phyloP scores from a whole-genome alignment of 1,140 invertebrate genomes.

The Paralvinella palmiformis region DNA sequence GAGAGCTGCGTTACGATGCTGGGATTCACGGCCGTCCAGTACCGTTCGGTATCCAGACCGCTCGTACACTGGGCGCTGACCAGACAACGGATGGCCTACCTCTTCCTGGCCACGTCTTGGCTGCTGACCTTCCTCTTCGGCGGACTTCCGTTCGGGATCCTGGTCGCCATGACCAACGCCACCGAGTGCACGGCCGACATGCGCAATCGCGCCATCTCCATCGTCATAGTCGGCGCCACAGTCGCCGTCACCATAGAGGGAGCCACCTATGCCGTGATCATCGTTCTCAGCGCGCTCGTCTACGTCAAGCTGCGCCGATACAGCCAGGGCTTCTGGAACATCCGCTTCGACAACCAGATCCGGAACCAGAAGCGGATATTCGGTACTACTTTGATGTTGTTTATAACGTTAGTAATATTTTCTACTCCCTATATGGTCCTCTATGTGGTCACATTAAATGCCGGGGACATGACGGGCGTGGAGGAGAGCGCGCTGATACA shows the following conservation, averaged over 20 bases:
- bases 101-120: constrained; percentile 5
- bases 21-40: constrained; percentile 13
- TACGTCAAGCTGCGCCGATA: constrained; percentile 10
- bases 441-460: constrained; percentile 3
- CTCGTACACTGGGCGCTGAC: not conserved
- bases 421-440: constrained; percentile 12
- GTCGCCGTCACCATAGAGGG: not conserved
- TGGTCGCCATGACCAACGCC: not conserved
- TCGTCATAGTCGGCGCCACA: not conserved
- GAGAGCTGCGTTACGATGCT: constrained; percentile 11
- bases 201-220: not conserved
- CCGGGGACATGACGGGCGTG: not conserved
- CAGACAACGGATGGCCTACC: not conserved
- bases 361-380: constrained; percentile 8
- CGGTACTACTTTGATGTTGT: constrained; percentile 13
- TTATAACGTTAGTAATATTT: constrained; percentile 5
- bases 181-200: not conserved
- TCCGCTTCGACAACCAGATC: constrained; percentile 13
- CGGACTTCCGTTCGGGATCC: not conserved
- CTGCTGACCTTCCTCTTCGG: not conserved
- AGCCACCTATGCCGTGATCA: constrained; percentile 2
- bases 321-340: not conserved
- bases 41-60: constrained; percentile 14
- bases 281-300: constrained; percentile 9
- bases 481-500: constrained; percentile 12